These are phyloP conservation scores for Osmerus mordax DNA, from an alignment of 2,113 vertebrate genomes.

Conservation along the genomic window DNA sequence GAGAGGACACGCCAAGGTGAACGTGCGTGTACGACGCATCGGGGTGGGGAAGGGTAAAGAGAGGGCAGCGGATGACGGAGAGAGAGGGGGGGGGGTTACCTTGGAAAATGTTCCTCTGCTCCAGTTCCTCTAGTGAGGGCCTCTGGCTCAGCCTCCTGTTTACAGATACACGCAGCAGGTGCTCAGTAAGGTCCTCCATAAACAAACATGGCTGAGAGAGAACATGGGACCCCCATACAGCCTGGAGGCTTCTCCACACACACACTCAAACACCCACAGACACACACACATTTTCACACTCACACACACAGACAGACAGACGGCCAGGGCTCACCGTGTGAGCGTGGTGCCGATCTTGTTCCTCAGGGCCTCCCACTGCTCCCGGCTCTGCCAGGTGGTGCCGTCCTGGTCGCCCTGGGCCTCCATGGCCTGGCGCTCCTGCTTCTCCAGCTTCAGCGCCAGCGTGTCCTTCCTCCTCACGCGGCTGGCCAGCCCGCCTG, in stretches of 20 bases:
- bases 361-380: conserved; percentile 87
- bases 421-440: conserved; percentile 25
- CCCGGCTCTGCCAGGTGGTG: conserved; percentile 80
- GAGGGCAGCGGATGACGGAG: not conserved
- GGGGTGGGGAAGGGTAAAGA: not conserved
- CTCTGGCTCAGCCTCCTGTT: conserved; percentile 91
- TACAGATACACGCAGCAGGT: conserved; percentile 19
- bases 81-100: conserved; percentile 67
- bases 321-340: conserved; percentile 73
- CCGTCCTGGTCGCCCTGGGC: conserved; percentile 59
- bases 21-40: not conserved
- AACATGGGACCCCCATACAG: not conserved
- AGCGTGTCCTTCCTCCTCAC: conserved; percentile 93
- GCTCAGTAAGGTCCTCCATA: not conserved
- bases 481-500: conserved; percentile 84
- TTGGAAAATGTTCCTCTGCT: conserved; percentile 93
- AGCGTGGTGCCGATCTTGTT: conserved; percentile 83
- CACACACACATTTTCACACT: not conserved
- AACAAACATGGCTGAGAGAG: no score
- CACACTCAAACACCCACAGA: not conserved
- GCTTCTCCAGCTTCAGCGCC: conserved; percentile 81
- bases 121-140: conserved; percentile 86
- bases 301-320: not conserved
- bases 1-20: not conserved
- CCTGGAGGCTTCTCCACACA: not conserved